phyloP scores from a whole-genome alignment of 1,140 invertebrate species.

The Solen grandis region DNA sequence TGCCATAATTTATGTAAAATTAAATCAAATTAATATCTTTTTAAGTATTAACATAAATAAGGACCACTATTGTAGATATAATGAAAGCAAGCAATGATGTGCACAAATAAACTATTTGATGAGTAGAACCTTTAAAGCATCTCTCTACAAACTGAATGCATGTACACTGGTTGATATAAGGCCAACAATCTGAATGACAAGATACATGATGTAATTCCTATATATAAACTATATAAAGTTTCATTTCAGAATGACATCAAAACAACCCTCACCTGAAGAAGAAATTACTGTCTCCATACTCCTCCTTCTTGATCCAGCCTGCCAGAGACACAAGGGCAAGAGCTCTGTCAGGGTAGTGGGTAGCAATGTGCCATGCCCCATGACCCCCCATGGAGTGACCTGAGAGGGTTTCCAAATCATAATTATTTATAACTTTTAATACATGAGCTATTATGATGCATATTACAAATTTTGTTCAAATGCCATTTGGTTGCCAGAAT shows the following conservation, averaged over 20 bases:
- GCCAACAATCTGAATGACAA: not conserved
- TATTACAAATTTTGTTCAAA: too few relatives aligned
- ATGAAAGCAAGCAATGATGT: too few relatives aligned
- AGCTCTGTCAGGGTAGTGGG: conserved; percentile 75
- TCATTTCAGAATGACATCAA: not conserved
- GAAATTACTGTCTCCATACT: conserved; percentile 79
- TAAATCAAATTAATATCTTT: too few relatives aligned
- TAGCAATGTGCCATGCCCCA: conserved; percentile 76
- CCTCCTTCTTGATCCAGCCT: conserved; percentile 79
- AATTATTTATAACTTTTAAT: too few relatives aligned
- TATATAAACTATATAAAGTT: not conserved
- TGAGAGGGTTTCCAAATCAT: too few relatives aligned
- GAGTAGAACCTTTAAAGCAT: too few relatives aligned
- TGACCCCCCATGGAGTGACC: conserved; percentile 80
- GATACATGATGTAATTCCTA: not conserved
- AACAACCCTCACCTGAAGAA: conserved; percentile 77
- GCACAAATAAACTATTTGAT: too few relatives aligned
- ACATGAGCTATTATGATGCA: too few relatives aligned
- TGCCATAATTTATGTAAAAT: too few relatives aligned
- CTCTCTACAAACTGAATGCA: not conserved
- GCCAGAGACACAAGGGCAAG: conserved; percentile 72
- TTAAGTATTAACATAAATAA: too few relatives aligned
- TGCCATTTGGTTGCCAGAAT: too few relatives aligned
- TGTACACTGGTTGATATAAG: not conserved
- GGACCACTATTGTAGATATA: too few relatives aligned